Evolutionary conservation across 2,888 invertebrate genomes (phyloP).

Genomic region (Drosophila birchii): DNA sequence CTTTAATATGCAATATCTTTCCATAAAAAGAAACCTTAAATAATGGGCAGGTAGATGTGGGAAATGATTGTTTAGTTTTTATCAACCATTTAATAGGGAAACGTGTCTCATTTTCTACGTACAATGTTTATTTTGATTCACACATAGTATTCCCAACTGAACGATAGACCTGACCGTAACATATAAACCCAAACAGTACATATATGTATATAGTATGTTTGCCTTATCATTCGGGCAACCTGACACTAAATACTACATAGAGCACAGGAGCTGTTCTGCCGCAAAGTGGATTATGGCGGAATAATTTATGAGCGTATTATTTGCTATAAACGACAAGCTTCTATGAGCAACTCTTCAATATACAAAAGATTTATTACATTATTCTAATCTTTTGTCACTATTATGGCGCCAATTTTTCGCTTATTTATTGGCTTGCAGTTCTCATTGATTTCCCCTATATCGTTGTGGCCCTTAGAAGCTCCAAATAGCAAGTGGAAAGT

Average conservation of each 20-base stretch:
- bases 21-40: no score
- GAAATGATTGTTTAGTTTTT: not conserved
- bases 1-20: not conserved
- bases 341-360: constrained; percentile 21
- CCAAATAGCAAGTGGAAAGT: constrained; percentile 11
- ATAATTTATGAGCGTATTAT: constrained; percentile 42
- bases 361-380: constrained; percentile 65
- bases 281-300: constrained; percentile 38
- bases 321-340: constrained; percentile 33
- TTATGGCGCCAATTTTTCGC: constrained; percentile 48
- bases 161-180: constrained; percentile 25
- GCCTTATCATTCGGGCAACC: constrained; percentile 36
- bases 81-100: not conserved
- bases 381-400: constrained; percentile 69
- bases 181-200: not conserved
- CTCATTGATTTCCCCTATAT: not conserved
- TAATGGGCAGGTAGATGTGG: not conserved
- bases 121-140: constrained; percentile 33
- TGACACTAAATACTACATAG: constrained; percentile 20
- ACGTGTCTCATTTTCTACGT: not conserved
- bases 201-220: not conserved
- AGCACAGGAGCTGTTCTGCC: constrained; percentile 17
- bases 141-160: not conserved
- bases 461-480: constrained; percentile 5
- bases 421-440: constrained; percentile 55